Base-by-base conservation (phyloP, 1,140 invertebrate species). In the Triops longicaudatus region DNA sequence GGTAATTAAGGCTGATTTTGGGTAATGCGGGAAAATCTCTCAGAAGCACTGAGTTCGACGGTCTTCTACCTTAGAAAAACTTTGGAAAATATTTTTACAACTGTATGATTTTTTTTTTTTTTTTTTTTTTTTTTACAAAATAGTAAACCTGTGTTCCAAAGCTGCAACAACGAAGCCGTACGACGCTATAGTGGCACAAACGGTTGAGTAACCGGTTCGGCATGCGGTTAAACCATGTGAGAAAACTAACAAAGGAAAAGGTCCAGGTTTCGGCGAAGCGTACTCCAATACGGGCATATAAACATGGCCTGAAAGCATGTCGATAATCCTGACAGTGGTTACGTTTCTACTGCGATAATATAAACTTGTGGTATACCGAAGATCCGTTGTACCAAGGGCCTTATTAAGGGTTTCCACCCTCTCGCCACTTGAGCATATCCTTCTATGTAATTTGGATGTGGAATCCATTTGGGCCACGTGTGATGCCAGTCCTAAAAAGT, bases 171-270 rank as follows among this genome's bases (percentile, higher is more conserved):
- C 81, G 82, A 87, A 91, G 3, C 90, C 90, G 80, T 88, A 84
- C 7, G 89, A 90, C 10, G 90, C 89, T 63, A 91, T 80, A 76
- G 91, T 88, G 44, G 83, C 82, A 80, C 87, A 89, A 74, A 88
- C 85, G 3, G 87, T 85, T 26, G 87, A 88, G 80, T 90, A 90
- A 28, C 88, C 84, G 31, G 88, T 89, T 77, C 90, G 82, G 80
- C 87, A 87, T 0, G 87, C 89, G 26, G 88, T 88, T 44, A 91
- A 84, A 12, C 90, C 90, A 83, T 92, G 90, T 0, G 90, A 90
- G 80, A 91, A 88, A 17, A 91, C 82, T 31, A 91, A 80, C 10
- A 90, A 86, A 43, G 89, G 90, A 79, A 88, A 86, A 78, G 82
- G 84, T 82, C 85, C 81, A 75, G 78, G 81, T n/a, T 79, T 81